A percentile compares a stretch with the other conserved stretches of the same genome.
Conservation (phyloP, 2,888 invertebrate genomes). For the Augochlorella aurata region DNA sequence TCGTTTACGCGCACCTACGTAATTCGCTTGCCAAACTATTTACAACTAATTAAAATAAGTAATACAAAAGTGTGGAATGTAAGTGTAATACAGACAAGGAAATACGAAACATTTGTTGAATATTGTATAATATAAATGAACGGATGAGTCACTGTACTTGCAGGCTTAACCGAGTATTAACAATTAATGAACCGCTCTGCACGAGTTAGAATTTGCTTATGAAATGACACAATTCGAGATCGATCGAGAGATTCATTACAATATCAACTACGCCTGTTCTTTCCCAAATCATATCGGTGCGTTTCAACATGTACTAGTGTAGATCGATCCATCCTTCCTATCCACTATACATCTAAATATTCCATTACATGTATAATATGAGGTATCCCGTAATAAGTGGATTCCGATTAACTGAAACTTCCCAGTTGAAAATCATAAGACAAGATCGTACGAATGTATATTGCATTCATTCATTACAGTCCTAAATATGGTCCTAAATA, state of each 20-base stretch:
- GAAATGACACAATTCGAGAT: not conserved
- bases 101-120: not conserved
- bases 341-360: conserved; percentile 38
- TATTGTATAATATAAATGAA: not conserved
- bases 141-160: not conserved
- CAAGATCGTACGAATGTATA: not conserved
- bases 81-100: not conserved
- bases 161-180: not conserved
- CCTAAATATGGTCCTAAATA: no score
- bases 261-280: not conserved
- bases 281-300: not conserved
- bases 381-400: conserved; percentile 8
- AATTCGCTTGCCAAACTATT: not conserved
- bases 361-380: conserved; percentile 42
- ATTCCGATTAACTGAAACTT: not conserved
- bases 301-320: not conserved
- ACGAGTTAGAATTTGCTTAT: not conserved
- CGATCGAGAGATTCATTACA: not conserved
- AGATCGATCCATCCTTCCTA: conserved; percentile 16
- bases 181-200: conserved; percentile 2
- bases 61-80: not conserved
- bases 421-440: not conserved
- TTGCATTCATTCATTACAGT: not conserved
- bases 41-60: conserved; percentile 3
- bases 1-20: conserved; percentile 1